These are phyloP conservation scores for Protobothrops mucrosquamatus DNA, from an alignment of 2,113 vertebrate species.

Conservation along the genomic window DNA sequence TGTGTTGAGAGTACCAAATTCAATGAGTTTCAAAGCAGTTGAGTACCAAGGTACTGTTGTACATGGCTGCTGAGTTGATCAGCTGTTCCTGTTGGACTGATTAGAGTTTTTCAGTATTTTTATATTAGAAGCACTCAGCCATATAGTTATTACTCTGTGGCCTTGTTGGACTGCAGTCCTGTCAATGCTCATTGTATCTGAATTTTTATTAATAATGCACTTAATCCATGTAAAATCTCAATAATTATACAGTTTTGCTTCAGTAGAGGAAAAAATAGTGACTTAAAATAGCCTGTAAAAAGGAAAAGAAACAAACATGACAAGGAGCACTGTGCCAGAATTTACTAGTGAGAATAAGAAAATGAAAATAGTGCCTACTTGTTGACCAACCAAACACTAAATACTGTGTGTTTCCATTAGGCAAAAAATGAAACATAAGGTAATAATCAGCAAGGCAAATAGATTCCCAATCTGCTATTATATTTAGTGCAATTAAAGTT, in stretches of 20 bases:
- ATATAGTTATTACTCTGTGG: not conserved
- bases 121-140: not conserved
- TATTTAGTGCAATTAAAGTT: not conserved
- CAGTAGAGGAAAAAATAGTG: not conserved
- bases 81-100: not conserved
- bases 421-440: not conserved
- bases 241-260: not conserved
- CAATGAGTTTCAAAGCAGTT: not conserved
- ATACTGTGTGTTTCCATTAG: not conserved
- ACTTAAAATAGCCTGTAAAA: not conserved
- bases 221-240: not conserved
- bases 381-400: not conserved
- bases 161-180: not conserved
- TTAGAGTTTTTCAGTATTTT: not conserved
- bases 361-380: not conserved
- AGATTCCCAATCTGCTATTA: not conserved
- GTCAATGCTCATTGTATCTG: not conserved
- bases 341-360: not conserved
- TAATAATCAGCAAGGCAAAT: not conserved
- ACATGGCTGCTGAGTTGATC: not conserved
- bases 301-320: not conserved
- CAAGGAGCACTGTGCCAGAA: not conserved
- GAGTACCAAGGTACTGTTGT: not conserved
- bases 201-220: not conserved
- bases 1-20: not conserved